A percentile compares a stretch with the other conserved stretches of the same genome.
phyloP scores from a whole-genome alignment of 2,888 invertebrate genomes.

The Nudaria mundana region DNA sequence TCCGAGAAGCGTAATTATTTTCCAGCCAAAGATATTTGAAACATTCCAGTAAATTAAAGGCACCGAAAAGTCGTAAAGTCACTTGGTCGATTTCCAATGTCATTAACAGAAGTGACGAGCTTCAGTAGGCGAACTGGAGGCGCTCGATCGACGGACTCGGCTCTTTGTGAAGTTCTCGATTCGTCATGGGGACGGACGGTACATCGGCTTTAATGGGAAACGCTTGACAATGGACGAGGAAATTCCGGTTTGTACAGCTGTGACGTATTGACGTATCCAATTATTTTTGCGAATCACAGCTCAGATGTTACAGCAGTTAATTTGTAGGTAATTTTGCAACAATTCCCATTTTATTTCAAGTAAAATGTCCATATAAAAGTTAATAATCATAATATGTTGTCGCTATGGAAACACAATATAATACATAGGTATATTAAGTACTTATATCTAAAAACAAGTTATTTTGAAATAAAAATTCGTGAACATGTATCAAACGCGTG shows the following conservation, averaged over 20 bases:
- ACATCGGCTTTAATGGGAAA: constrained; percentile 51
- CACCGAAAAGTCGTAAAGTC: constrained; percentile 39
- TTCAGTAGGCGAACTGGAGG: constrained; percentile 25
- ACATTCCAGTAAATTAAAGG: constrained; percentile 33
- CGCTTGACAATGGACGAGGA: constrained; percentile 62
- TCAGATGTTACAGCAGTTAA: constrained; percentile 33
- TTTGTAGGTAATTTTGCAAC: too few species aligned
- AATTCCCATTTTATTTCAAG: too few species aligned
- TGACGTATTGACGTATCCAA: constrained; percentile 50
- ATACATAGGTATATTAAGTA: too few species aligned
- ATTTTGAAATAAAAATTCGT: too few species aligned
- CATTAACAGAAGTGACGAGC: constrained; percentile 41
- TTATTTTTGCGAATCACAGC: constrained; percentile 57
- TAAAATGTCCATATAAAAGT: too few species aligned
- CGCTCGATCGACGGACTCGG: constrained; percentile 31
- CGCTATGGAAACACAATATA: too few species aligned
- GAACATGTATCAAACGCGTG: too few species aligned
- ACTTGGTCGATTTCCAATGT: constrained; percentile 44
- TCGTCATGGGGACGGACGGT: constrained; percentile 51
- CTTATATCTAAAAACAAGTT: too few species aligned
- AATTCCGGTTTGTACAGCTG: constrained; percentile 58
- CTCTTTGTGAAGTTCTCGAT: constrained; percentile 56
- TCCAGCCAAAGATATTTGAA: constrained; percentile 18
- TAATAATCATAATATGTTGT: too few species aligned
- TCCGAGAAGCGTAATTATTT: constrained; percentile 20